phyloP scores from a whole-genome alignment of 2,888 invertebrate genomes.

The Ornithoptera alexandrae region DNA sequence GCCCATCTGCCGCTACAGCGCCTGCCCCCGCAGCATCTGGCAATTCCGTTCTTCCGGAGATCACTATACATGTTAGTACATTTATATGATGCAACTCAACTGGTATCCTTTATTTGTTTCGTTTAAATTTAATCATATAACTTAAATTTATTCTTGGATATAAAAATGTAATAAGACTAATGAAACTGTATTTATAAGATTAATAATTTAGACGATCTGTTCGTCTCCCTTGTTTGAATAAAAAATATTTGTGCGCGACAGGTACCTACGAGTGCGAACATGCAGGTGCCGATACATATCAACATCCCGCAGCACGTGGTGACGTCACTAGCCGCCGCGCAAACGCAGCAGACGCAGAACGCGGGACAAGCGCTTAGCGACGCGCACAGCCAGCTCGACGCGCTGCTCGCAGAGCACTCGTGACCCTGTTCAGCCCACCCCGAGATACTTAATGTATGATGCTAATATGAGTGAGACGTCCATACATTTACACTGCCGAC shows the following conservation, averaged over 20 bases:
- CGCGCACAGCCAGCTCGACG: slow-evolving; percentile 59
- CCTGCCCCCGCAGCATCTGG: slow-evolving; percentile 36
- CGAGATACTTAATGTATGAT: neutral
- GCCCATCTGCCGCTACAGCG: neutral
- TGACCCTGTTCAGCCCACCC: slow-evolving; percentile 44
- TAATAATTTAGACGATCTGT: too few relatives aligned
- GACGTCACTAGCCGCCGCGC: slow-evolving; percentile 58
- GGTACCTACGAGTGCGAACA: slow-evolving; percentile 81
- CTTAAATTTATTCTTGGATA: too few relatives aligned
- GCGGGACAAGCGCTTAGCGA: slow-evolving; percentile 52
- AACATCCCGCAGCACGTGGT: slow-evolving; percentile 82
- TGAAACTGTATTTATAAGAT: too few relatives aligned
- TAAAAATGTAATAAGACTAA: too few relatives aligned
- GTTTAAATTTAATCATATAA: too few relatives aligned
- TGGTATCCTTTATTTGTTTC: too few relatives aligned
- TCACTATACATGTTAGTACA: slow-evolving; percentile 73
- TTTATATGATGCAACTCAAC: too few relatives aligned
- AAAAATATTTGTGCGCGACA: slow-evolving; percentile 38
- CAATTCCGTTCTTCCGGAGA: slow-evolving; percentile 61
- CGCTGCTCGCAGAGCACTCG: slow-evolving; percentile 62
- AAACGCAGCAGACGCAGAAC: slow-evolving; percentile 45
- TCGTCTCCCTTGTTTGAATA: neutral
- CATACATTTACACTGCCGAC: neutral
- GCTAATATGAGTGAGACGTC: neutral
- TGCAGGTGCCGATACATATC: slow-evolving; percentile 83